Percentiles rank a stretch among this genome's conserved stretches.
Conservation (phyloP, 2,888 invertebrate species). For the Atrina japonica region DNA sequence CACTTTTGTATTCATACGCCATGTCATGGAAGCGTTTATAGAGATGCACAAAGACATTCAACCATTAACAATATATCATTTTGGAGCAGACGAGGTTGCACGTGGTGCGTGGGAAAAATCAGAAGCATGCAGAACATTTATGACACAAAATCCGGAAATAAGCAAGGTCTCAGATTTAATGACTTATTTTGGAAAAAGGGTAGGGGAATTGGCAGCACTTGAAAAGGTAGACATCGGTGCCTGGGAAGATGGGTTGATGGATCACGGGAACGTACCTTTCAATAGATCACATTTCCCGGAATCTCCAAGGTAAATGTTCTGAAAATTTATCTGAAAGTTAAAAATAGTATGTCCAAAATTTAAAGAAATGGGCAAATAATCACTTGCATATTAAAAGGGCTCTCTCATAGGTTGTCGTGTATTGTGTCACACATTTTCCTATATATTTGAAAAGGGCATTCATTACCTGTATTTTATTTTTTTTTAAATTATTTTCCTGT, state of each 20-base stretch:
- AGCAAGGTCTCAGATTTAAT: conserved; percentile 33
- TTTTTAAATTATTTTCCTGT: too few species aligned
- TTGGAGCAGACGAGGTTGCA: conserved; percentile 74
- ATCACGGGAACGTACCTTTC: neutral
- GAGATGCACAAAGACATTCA: conserved; percentile 61
- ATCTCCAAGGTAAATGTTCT: neutral
- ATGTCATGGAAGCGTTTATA: conserved; percentile 59
- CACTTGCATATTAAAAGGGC: too few species aligned
- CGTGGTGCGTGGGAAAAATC: conserved; percentile 64
- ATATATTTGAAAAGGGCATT: too few species aligned
- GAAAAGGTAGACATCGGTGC: conserved; percentile 60
- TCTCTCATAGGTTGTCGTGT: too few species aligned
- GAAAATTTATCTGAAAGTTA: too few species aligned
- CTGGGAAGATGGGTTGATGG: conserved; percentile 72
- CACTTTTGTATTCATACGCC: conserved; percentile 68
- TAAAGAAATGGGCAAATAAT: too few species aligned
- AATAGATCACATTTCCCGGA: neutral
- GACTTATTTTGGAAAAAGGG: conserved; percentile 38
- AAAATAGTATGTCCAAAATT: too few species aligned
- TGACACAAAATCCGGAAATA: conserved; percentile 9
- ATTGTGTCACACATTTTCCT: too few species aligned
- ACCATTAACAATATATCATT: conserved; percentile 67
- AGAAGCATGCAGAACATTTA: conserved; percentile 50
- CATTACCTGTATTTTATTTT: too few species aligned
- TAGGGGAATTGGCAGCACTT: conserved; percentile 9